A percentile compares a stretch with the other conserved stretches of the same genome.
Evolutionary conservation across 2,113 vertebrate genomes (phyloP).

Genomic region (Microtus ochrogaster): DNA sequence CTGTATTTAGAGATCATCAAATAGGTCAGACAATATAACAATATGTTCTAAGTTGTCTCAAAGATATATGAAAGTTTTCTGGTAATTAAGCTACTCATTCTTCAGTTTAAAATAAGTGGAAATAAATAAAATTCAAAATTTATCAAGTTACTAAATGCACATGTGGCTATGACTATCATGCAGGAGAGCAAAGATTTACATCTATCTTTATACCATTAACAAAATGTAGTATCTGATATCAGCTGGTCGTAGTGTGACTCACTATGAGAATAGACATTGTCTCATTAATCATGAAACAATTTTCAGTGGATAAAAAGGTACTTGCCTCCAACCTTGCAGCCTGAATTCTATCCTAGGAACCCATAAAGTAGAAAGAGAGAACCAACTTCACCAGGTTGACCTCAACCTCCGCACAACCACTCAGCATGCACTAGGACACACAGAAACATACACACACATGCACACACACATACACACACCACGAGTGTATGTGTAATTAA

Average conservation of each 20-base stretch:
- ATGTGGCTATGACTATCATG: not conserved
- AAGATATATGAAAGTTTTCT: not conserved
- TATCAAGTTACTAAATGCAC: not conserved
- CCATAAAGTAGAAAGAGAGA: not conserved
- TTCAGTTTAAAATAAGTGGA: constrained; percentile 58
- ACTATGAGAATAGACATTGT: not conserved
- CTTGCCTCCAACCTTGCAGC: not conserved
- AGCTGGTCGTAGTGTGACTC: not conserved
- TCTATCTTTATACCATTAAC: not conserved
- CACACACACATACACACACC: not conserved
- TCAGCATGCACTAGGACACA: not conserved
- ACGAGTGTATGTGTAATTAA: not conserved
- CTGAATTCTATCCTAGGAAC: not conserved
- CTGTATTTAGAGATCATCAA: not conserved
- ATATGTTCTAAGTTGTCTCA: not conserved
- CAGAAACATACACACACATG: not conserved
- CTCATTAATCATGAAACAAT: not conserved
- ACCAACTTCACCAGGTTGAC: not conserved
- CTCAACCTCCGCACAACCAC: not conserved
- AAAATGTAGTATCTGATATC: not conserved
- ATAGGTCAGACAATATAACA: not conserved
- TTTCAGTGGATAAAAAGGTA: not conserved
- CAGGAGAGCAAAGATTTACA: not conserved
- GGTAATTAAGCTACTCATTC: not conserved
- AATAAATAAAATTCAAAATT: constrained; percentile 36